Base-by-base conservation (phyloP, 2,888 invertebrate species). In the Netelia fuscicornis region DNA sequence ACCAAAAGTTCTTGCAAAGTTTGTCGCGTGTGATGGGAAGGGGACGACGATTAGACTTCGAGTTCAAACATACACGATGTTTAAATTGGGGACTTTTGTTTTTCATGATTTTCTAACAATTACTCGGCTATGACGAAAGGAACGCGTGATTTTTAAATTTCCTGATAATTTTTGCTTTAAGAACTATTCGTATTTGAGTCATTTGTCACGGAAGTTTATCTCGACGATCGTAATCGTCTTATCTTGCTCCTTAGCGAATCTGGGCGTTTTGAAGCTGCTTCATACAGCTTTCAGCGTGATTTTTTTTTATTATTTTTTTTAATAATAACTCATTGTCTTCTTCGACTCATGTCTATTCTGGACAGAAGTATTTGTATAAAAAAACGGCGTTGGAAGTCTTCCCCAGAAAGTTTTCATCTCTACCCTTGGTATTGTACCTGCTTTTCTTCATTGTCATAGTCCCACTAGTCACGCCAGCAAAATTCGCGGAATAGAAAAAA, bases 231-330 rank as follows among this genome's bases (percentile, higher is more conserved):
- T 75, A 54, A 54, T 68, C 25, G 25, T 65, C 56, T 25, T 56
- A 52, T 60, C 30, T 37, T 44, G 44, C 68, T 44, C 54, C 20
- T 60, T 67, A 13, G 42, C 62, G 67, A 75, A 58, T 71, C 65
- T 17, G 23, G 62, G 54, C 23, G 11, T 30, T 58, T 76, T 58
- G 76, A 70, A 85, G 79, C 89, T 87, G 89, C 89, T 89, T 90
- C 90, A 90, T 89, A 88, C 90, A 90, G 90, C 88, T 85, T 81
- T 58, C 52, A 11, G 30, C 60, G n/a, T 13, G 48, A 67, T 48
- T 56, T 42, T 54, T 13, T 30, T 56, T 48, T 56, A 25, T 54
- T 30, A 37, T 17, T 42, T 25, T 9, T 56, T 23, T 25, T 13
- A 13, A 70, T 20, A 76, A 68, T 58, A 30, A 25, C 70, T 20